Evolutionary conservation across 2,113 vertebrate species (phyloP), one percentile per base, ranked within the genome.

Genomic region (Pollimyrus isidori): DNA sequence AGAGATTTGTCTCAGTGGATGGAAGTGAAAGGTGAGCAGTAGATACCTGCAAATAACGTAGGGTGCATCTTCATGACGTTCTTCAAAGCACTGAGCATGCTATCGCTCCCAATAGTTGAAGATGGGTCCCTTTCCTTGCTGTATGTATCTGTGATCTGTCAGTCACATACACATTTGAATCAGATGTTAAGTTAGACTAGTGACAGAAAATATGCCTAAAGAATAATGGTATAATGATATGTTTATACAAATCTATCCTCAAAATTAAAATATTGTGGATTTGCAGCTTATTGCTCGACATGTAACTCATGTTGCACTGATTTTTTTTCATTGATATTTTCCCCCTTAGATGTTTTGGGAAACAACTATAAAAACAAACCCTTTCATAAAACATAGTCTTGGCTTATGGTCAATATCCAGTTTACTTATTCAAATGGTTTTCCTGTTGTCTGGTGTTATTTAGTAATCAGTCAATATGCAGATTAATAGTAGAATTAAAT

Each of bases 61-160:
- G 6, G 65, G 86, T 19, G 15, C 62, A 91, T 46, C 69, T 30
- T 90, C 53, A 91, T 80, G 0, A 26, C 10, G 3, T 92, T 90
- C 91, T 50, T 91, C 90, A 92, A 30, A 13, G 91, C 52, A 53
- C 5, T 35, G 13, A 93, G 45, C 50, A 93, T 62, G 0, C 53
- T 49, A 15, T 92, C 58, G 26, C 7, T 39, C 17, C 88, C 87
- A 87, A 39, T 9, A 3, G 42, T 46, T 85, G 50, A 48, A 49
- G n/a, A 7, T 30, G 45, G 7, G 3, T 62, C 89, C 62, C 88
- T 88, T 86, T 89, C 85, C 92, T 94, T 76, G 88, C 7, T 62
- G 3, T 69, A 62, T 45, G 2, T 11, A 48, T 17, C 52, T 39
- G 15, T 87, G 49, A 19, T 56, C 86, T 87, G 35, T 42, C 21